phyloP scores from a whole-genome alignment of 2,797 vertebrate species.

The Sebastes aleutianus region DNA sequence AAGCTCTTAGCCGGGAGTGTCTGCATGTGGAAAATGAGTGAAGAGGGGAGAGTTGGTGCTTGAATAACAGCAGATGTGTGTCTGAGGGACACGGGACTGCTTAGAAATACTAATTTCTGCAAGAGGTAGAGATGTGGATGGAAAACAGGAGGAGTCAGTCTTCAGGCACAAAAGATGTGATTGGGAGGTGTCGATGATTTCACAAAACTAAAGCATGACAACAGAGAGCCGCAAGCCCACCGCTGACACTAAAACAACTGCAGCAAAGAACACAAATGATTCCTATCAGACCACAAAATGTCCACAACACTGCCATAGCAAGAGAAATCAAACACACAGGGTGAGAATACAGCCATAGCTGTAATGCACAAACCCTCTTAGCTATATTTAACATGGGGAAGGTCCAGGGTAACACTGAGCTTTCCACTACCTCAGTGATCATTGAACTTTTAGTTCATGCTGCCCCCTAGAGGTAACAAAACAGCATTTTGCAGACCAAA shows the following conservation, averaged over 20 bases:
- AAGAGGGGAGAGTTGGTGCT: constrained; percentile 21
- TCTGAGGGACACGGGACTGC: constrained; percentile 19
- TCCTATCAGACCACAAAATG: background rate
- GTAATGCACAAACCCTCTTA: background rate
- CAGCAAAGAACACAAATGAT: constrained; percentile 1
- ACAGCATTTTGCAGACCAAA: constrained; percentile 1
- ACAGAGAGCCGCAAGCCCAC: background rate
- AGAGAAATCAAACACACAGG: background rate
- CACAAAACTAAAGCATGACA: constrained; percentile 10
- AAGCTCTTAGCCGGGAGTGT: constrained; percentile 57
- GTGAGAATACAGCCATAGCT: background rate
- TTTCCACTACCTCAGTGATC: background rate
- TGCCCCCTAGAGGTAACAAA: constrained; percentile 80
- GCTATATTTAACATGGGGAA: background rate
- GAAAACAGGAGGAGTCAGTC: background rate
- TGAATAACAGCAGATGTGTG: constrained; percentile 31
- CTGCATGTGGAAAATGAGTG: constrained; percentile 49
- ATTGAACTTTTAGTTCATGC: constrained; percentile 57
- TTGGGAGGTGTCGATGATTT: background rate
- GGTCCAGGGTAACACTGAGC: constrained; percentile 10
- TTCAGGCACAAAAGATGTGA: background rate
- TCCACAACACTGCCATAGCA: background rate
- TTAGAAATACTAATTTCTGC: constrained; percentile 28
- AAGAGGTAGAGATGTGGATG: background rate
- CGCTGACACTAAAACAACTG: background rate